Percentiles rank a stretch among this genome's conserved stretches.
Conservation (phyloP, 2,888 invertebrate species). For the Dusona sp. region DNA sequence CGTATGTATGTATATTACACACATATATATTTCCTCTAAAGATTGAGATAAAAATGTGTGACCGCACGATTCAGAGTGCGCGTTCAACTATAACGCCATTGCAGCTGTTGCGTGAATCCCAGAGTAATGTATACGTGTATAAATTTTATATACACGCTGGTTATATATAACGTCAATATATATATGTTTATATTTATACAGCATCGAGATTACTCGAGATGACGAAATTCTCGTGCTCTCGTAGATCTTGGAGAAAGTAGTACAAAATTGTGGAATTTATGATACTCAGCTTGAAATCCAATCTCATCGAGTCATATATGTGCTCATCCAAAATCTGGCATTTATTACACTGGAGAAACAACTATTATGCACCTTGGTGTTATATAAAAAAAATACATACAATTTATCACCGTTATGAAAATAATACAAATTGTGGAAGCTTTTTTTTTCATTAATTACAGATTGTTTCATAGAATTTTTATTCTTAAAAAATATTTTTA, state of each 20-base stretch:
- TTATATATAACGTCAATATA: not conserved
- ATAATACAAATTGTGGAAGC: not conserved
- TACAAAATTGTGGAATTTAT: slow-evolving; percentile 55
- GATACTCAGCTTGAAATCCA: slow-evolving; percentile 20
- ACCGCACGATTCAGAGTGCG: slow-evolving; percentile 64
- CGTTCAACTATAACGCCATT: slow-evolving; percentile 59
- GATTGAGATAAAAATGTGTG: slow-evolving; percentile 68
- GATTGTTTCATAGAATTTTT: slow-evolving; percentile 1
- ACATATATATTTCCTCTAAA: slow-evolving; percentile 9
- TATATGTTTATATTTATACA: slow-evolving; percentile 29
- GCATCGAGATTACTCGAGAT: slow-evolving; percentile 48
- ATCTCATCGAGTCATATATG: slow-evolving; percentile 11
- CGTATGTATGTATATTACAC: not conserved
- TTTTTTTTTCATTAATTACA: slow-evolving; percentile 16
- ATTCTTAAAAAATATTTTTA: not conserved
- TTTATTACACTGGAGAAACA: not conserved
- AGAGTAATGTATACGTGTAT: slow-evolving; percentile 24
- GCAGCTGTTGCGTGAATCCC: slow-evolving; percentile 66
- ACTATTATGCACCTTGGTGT: not conserved
- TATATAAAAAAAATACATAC: not conserved
- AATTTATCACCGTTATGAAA: not conserved
- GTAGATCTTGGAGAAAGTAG: slow-evolving; percentile 53
- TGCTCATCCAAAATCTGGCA: not conserved
- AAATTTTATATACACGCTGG: not conserved
- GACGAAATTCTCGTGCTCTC: slow-evolving; percentile 52